Conservation (phyloP, 1,140 invertebrate genomes). For the Bombus pyrosoma region DNA sequence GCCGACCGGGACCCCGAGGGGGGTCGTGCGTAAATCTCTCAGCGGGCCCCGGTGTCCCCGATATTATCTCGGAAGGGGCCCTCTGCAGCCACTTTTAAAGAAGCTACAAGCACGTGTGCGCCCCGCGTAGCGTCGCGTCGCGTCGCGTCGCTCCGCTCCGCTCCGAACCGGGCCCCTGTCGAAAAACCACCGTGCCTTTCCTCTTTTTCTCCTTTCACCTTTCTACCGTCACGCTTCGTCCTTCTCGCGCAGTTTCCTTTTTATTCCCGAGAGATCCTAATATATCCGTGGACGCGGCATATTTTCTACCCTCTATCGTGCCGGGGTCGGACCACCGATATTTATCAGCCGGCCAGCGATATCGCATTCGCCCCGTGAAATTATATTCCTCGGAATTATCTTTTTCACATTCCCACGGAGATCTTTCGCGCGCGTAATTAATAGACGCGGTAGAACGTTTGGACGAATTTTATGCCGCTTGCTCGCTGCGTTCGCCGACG, state of each 20-base stretch:
- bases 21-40: constrained; percentile 72
- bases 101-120: constrained; percentile 57
- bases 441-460: constrained; percentile 32
- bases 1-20: constrained; percentile 53
- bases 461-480: not conserved
- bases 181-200: constrained; percentile 53
- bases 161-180: constrained; percentile 26
- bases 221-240: constrained; percentile 20
- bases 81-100: constrained; percentile 59
- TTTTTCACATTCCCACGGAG: constrained; percentile 65
- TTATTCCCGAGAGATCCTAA: constrained; percentile 63
- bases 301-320: constrained; percentile 66
- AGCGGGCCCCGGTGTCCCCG: constrained; percentile 69
- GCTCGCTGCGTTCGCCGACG: too few relatives aligned
- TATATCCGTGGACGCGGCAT: constrained; percentile 64
- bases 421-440: constrained; percentile 55
- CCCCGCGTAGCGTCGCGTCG: constrained; percentile 46
- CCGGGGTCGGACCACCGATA: constrained; percentile 51
- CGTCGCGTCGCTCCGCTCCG: not conserved
- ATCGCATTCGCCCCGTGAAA: constrained; percentile 53
- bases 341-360: constrained; percentile 59
- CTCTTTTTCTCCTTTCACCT: constrained; percentile 35
- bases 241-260: constrained; percentile 42
- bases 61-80: constrained; percentile 68
- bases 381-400: constrained; percentile 50